Evolutionary conservation across 1,140 invertebrate genomes (phyloP).

Genomic region (Nephotettix cincticeps): DNA sequence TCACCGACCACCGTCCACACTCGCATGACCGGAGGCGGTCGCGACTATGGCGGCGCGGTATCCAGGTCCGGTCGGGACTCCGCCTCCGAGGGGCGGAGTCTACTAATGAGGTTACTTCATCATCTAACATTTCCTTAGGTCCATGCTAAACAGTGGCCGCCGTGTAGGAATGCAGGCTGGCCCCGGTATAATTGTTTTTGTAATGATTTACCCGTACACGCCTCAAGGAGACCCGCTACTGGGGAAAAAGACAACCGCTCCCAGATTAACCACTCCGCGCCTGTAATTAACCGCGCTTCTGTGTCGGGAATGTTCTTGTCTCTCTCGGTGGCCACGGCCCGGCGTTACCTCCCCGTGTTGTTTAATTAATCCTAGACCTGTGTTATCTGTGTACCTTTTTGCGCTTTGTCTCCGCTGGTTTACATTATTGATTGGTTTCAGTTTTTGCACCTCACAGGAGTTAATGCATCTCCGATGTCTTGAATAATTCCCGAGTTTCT

Average conservation of each 20-base stretch:
- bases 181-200: slow-evolving; percentile 3
- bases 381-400: background rate
- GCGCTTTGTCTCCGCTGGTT: background rate
- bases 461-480: background rate
- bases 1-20: no score
- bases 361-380: background rate
- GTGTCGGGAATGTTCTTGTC: background rate
- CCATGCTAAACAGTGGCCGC: slow-evolving; percentile 14
- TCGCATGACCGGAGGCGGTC: no score
- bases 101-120: slow-evolving; percentile 5
- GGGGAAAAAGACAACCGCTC: background rate
- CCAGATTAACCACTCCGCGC: background rate
- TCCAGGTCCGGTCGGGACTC: background rate
- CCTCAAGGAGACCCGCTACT: background rate
- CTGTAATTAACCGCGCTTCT: slow-evolving; percentile 7
- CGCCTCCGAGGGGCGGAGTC: background rate
- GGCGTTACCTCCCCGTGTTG: no score
- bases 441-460: background rate
- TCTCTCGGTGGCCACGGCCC: background rate
- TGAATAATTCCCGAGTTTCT: background rate
- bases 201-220: slow-evolving; percentile 10
- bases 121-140: slow-evolving; percentile 19
- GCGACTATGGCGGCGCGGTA: no score
- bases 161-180: background rate
- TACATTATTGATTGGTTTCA: background rate